A percentile compares a stretch with the other conserved stretches of the same genome.
Conservation (phyloP, 2,888 invertebrate genomes). For the Drosophila affinis region DNA sequence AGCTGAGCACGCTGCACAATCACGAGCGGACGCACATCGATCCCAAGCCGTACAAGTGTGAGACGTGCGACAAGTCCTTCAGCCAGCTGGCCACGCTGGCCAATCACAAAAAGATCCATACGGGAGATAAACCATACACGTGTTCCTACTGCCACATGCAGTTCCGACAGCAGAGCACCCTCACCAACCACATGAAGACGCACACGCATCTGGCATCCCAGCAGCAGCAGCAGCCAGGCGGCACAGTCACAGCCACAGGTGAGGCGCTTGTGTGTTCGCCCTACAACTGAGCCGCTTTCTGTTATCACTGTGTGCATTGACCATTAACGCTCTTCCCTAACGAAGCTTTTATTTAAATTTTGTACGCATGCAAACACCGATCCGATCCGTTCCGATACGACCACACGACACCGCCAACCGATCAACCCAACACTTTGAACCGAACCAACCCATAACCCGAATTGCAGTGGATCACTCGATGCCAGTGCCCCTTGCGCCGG, state of each 20-base stretch:
- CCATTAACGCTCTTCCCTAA: slow-evolving; percentile 81
- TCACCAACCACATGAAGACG: slow-evolving; percentile 82
- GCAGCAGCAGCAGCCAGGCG: slow-evolving; percentile 25
- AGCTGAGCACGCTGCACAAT: slow-evolving; percentile 81
- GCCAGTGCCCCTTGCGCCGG: slow-evolving; percentile 64
- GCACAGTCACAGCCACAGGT: slow-evolving; percentile 72
- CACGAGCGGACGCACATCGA: slow-evolving; percentile 82
- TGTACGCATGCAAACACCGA: slow-evolving; percentile 76
- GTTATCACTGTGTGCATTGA: slow-evolving; percentile 80
- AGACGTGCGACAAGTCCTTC: slow-evolving; percentile 81
- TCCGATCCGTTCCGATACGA: slow-evolving; percentile 44
- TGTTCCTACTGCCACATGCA: slow-evolving; percentile 82
- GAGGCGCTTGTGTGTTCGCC: slow-evolving; percentile 81
- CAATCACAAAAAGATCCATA: slow-evolving; percentile 81
- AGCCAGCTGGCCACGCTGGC: slow-evolving; percentile 81
- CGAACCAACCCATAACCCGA: slow-evolving; percentile 44
- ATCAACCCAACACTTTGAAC: slow-evolving; percentile 2
- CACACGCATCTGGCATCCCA: slow-evolving; percentile 65
- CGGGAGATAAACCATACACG: slow-evolving; percentile 81
- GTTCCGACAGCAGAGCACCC: slow-evolving; percentile 82
- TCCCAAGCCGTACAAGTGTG: slow-evolving; percentile 82
- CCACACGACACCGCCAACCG: slow-evolving; percentile 42
- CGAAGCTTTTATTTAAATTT: slow-evolving; percentile 83
- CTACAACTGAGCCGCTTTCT: slow-evolving; percentile 80
- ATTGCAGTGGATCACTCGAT: slow-evolving; percentile 68